Conservation (phyloP, 1,140 invertebrate species). For the Protaetia brevitarsis region DNA sequence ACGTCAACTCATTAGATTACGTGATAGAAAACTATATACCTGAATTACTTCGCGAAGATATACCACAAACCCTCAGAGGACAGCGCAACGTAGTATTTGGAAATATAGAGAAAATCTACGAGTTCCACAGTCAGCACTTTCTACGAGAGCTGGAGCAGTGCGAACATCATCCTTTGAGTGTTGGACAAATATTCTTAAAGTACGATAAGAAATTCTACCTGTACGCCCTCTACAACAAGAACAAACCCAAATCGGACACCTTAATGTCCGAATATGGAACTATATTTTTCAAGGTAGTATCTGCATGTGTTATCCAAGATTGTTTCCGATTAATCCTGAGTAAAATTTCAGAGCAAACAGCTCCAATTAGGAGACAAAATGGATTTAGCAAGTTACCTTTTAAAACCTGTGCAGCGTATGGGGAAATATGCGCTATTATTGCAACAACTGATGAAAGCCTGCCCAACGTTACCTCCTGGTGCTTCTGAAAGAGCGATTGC, state of each 20-base stretch:
- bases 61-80: constrained; percentile 73
- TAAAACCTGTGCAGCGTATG: constrained; percentile 89
- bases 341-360: constrained; percentile 77
- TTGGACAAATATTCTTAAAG: constrained; percentile 77
- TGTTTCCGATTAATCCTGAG: too few relatives aligned
- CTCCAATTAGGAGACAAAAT: constrained; percentile 83
- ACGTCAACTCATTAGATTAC: constrained; percentile 80
- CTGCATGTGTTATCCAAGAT: too few relatives aligned
- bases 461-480: constrained; percentile 49
- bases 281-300: constrained; percentile 69
- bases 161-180: constrained; percentile 71
- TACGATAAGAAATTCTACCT: constrained; percentile 83
- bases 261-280: constrained; percentile 82
- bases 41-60: constrained; percentile 75
- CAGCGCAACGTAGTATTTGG: constrained; percentile 82
- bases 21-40: constrained; percentile 88
- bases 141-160: constrained; percentile 72
- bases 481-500: constrained; percentile 51
- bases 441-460: constrained; percentile 82
- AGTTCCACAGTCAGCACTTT: constrained; percentile 80
- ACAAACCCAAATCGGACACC: constrained; percentile 83
- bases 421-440: constrained; percentile 85
- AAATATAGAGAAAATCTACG: constrained; percentile 82
- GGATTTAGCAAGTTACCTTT: constrained; percentile 85
- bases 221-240: constrained; percentile 86